Base-by-base conservation (phyloP, 2,113 vertebrate genomes). In the Ceyx margarethae region DNA sequence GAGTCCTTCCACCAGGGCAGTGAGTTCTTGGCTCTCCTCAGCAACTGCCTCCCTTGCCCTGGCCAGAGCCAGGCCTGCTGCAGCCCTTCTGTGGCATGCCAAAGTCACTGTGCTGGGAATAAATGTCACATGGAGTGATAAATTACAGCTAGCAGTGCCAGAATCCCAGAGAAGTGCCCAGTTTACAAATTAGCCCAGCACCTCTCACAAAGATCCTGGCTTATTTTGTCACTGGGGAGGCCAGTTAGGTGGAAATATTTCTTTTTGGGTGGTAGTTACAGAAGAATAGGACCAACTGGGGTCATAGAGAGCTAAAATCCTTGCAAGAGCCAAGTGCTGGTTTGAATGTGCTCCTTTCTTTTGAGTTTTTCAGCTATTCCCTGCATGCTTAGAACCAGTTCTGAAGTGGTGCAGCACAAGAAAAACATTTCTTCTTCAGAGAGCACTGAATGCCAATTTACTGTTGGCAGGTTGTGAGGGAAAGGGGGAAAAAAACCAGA, bases 271-370 rank as follows among this genome's bases (percentile, higher is more conserved):
- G 60, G 71, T 37, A 77, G 40, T 50, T 73, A 46, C 13, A 91
- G 72, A 51, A 75, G 75, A 92, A 79, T 46, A 74, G 85, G 54
- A 89, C 54, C 54, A 54, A 75, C 45, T 68, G 31, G 79, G 50
- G 87, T 95, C 79, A 72, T 2, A 74, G 91, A 95, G 82, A 92
- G 68, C 68, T 81, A 80, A 87, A 94, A 57, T 62, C 84, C 85
- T 77, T 60, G 64, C 20, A 15, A 77, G 75, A 82, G 81, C 95
- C 92, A 94, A 95, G 64, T 46, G 64, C 74, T 92, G 74, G 15
- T 89, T 93, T 96, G 74, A 96, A 92, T 89, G 78, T 6, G 1
- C 42, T 80, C n/a, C 69, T 87, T 94, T 91, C 50, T 95, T 94
- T 77, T 71, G 42, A 67, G 60, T 57, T 46, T 26, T 87, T 91